Evolutionary conservation across 2,888 invertebrate genomes (phyloP).

Genomic region (Erebia ligea): DNA sequence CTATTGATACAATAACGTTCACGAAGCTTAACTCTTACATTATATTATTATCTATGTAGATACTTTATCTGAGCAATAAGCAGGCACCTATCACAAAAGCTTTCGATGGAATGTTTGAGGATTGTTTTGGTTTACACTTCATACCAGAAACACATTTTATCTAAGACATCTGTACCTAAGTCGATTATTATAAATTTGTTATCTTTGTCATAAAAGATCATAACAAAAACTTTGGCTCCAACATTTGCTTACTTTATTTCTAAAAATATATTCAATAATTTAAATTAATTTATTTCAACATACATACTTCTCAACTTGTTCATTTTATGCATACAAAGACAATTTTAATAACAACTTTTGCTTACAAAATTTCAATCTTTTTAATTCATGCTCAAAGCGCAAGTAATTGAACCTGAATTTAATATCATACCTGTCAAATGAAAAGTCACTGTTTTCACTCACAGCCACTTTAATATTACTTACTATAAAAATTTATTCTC

Average conservation of each 20-base stretch:
- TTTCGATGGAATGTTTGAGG: slow-evolving; percentile 8
- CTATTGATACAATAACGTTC: slow-evolving; percentile 14
- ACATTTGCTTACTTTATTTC: neutral
- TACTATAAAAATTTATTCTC: neutral
- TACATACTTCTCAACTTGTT: neutral
- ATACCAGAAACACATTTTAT: neutral
- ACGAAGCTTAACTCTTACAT: neutral
- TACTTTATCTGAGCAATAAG: slow-evolving; percentile 5
- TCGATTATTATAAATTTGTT: too few relatives aligned
- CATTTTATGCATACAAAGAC: neutral
- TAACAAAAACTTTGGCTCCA: slow-evolving; percentile 10
- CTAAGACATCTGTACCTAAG: too few relatives aligned
- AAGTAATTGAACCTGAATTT: neutral
- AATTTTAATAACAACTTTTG: too few relatives aligned
- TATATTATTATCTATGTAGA: neutral
- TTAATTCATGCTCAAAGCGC: neutral
- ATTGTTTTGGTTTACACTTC: neutral
- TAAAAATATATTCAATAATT: neutral
- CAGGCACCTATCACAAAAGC: neutral
- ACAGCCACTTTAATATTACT: neutral
- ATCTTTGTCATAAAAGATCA: neutral
- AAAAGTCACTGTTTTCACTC: slow-evolving; percentile 1
- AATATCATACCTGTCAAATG: too few relatives aligned
- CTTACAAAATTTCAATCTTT: too few relatives aligned
- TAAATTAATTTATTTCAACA: neutral